Conservation (phyloP, 1,140 invertebrate genomes). For the Trichoplusia ni region DNA sequence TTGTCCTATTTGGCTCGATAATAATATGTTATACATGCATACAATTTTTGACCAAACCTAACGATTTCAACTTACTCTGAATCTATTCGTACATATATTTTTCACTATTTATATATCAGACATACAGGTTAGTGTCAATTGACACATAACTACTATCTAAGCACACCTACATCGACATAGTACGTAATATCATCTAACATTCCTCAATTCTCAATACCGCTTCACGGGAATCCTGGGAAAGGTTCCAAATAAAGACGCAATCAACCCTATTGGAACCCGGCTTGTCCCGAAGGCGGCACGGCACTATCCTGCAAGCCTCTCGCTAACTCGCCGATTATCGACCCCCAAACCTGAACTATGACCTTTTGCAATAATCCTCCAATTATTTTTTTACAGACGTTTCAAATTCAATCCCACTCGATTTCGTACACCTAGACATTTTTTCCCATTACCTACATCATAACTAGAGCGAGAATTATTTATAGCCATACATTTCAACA, state of each 20-base stretch:
- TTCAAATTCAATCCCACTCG: no score
- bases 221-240: constrained; percentile 35
- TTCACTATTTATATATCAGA: no score
- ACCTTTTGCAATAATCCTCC: constrained; percentile 54
- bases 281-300: constrained; percentile 22
- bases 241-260: constrained; percentile 43
- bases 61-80: no score
- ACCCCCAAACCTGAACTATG: constrained; percentile 63
- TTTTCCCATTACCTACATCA: no score
- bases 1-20: no score
- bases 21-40: no score
- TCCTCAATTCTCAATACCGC: constrained; percentile 24
- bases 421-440: no score
- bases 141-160: not conserved
- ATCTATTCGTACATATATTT: no score
- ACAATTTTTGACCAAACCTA: no score
- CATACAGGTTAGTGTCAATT: no score
- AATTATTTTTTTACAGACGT: constrained; percentile 48
- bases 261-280: constrained; percentile 40
- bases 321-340: constrained; percentile 57
- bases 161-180: not conserved
- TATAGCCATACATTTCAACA: not conserved
- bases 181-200: constrained; percentile 10
- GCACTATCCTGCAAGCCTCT: constrained; percentile 38
- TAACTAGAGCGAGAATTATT: not conserved